phyloP scores from a whole-genome alignment of 2,113 vertebrate genomes.

The Polypterus bichir region DNA sequence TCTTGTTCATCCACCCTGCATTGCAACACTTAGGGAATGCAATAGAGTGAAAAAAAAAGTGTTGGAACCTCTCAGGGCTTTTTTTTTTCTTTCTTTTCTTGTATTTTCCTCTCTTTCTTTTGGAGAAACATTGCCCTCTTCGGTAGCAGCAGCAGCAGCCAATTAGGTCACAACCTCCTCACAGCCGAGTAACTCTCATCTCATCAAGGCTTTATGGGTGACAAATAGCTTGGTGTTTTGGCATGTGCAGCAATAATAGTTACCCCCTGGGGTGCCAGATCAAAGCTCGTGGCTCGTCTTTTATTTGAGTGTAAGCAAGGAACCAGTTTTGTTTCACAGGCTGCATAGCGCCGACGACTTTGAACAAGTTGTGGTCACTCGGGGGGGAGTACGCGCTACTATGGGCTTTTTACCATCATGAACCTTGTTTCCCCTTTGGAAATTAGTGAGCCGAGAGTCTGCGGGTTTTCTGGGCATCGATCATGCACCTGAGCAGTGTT shows the following conservation, averaged over 20 bases:
- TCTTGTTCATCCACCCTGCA: constrained; percentile 30
- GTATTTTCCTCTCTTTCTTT: constrained; percentile 14
- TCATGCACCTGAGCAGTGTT: constrained; percentile 72
- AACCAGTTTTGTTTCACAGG: constrained; percentile 17
- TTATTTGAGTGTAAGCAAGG: constrained; percentile 19
- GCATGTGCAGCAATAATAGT: constrained; percentile 10
- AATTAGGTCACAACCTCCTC: constrained; percentile 20
- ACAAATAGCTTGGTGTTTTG: constrained; percentile 20
- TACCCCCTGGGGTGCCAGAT: constrained; percentile 18
- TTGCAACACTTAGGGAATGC: constrained; percentile 34
- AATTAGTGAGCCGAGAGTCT: constrained; percentile 44
- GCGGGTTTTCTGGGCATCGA: constrained; percentile 53
- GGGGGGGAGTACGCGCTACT: constrained; percentile 28
- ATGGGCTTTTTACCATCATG: constrained; percentile 70
- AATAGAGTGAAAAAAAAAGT: constrained; percentile 21
- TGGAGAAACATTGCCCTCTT: constrained; percentile 25
- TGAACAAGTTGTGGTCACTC: constrained; percentile 1
- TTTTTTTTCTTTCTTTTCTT: constrained; percentile 3
- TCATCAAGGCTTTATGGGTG: constrained; percentile 28
- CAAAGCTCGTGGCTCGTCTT: constrained; percentile 29
- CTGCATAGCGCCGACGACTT: background rate
- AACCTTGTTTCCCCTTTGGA: constrained; percentile 48
- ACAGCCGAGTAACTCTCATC: constrained; percentile 16
- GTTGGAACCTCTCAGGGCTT: constrained; percentile 1
- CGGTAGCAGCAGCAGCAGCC: constrained; percentile 25